Evolutionary conservation across 2,113 vertebrate genomes (phyloP).

Genomic region (Aspiorhynchus laticeps): DNA sequence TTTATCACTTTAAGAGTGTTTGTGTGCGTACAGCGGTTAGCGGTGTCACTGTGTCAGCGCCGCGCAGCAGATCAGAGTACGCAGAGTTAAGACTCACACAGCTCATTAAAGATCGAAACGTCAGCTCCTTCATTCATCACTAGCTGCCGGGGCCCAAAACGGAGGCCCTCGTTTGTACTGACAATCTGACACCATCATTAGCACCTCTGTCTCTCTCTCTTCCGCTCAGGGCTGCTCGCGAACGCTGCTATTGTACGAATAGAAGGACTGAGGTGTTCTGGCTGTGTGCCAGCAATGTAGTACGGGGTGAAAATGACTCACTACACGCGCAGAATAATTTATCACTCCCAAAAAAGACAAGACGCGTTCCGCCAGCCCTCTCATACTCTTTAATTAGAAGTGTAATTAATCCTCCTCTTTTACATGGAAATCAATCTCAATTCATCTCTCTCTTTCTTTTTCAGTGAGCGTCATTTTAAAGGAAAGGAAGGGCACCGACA

Average conservation of each 20-base stretch:
- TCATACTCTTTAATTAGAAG: conserved; percentile 59
- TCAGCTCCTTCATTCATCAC: conserved; percentile 47
- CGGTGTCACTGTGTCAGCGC: conserved; percentile 4
- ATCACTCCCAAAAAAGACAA: conserved; percentile 45
- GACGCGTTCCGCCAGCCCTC: conserved; percentile 27
- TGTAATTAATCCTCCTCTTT: conserved; percentile 53
- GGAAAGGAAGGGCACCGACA: conserved; percentile 66
- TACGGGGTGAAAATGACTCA: conserved; percentile 44
- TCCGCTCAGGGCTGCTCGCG: background rate
- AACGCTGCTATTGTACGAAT: background rate
- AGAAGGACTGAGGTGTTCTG: conserved; percentile 40
- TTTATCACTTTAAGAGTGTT: conserved; percentile 25
- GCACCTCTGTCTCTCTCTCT: conserved; percentile 39
- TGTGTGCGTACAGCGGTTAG: conserved; percentile 12
- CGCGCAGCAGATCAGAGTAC: background rate
- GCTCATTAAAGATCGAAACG: conserved; percentile 43
- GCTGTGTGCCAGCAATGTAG: conserved; percentile 30
- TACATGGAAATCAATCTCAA: conserved; percentile 52
- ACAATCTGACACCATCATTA: conserved; percentile 49
- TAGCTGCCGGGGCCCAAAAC: conserved; percentile 31
- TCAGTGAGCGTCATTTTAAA: conserved; percentile 68
- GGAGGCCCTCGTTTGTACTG: conserved; percentile 45
- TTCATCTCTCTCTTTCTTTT: conserved; percentile 40
- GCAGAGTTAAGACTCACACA: conserved; percentile 5
- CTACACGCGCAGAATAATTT: conserved; percentile 55